A percentile compares a stretch with the other conserved stretches of the same genome.
phyloP scores from a whole-genome alignment of 1,140 invertebrate genomes.

The Araneus ventricosus region DNA sequence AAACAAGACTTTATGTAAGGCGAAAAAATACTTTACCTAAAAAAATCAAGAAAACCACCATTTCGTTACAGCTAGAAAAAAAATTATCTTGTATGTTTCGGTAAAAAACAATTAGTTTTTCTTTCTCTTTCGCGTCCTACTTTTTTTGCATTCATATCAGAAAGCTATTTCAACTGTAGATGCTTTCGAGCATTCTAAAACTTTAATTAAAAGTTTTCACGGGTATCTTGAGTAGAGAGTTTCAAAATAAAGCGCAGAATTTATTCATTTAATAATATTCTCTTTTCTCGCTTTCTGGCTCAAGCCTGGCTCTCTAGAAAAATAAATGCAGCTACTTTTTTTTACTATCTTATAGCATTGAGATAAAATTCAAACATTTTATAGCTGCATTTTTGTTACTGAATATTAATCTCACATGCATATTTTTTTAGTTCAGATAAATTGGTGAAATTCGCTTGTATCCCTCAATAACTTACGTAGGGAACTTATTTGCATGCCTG shows the following conservation, averaged over 20 bases:
- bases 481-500: too few relatives aligned
- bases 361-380: neutral
- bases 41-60: neutral
- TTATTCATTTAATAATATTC: neutral
- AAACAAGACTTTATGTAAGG: neutral
- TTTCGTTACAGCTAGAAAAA: neutral
- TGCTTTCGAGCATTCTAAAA: slow-evolving; percentile 23
- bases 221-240: neutral
- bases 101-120: slow-evolving; percentile 32
- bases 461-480: too few relatives aligned
- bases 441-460: too few relatives aligned
- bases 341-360: neutral
- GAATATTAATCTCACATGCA: too few relatives aligned
- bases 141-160: slow-evolving; percentile 17
- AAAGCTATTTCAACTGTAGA: slow-evolving; percentile 1
- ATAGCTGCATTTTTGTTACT: too few relatives aligned
- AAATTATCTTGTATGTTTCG: neutral
- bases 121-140: neutral
- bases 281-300: neutral
- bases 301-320: neutral
- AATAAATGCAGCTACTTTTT: neutral
- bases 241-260: neutral
- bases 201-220: slow-evolving; percentile 47
- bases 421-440: too few relatives aligned
- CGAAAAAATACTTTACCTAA: neutral